These are phyloP conservation scores for Cinclus mexicanus DNA, from an alignment of 2,113 vertebrate species.

Conservation along the genomic window DNA sequence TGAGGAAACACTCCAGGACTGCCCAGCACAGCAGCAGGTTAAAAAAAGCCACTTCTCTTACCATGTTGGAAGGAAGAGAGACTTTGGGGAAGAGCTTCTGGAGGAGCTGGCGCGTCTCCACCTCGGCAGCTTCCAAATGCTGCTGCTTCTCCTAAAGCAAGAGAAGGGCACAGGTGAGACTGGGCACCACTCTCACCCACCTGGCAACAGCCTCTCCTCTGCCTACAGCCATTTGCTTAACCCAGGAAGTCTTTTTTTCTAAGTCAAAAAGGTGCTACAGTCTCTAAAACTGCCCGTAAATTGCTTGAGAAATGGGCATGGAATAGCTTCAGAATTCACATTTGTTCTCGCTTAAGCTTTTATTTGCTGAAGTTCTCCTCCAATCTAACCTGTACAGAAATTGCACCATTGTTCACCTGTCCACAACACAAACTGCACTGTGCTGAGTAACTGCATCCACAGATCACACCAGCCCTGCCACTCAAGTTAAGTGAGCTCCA, in stretches of 20 bases:
- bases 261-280: neutral
- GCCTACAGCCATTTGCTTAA: neutral
- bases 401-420: neutral
- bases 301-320: neutral
- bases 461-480: neutral
- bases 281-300: neutral
- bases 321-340: neutral
- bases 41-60: slow-evolving; percentile 48
- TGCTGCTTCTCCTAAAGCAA: slow-evolving; percentile 85
- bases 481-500: neutral
- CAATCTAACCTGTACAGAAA: neutral
- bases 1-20: neutral
- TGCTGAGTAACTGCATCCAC: neutral
- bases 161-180: neutral
- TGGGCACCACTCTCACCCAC: fast-evolving
- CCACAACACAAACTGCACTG: neutral
- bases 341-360: neutral
- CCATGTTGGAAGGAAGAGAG: slow-evolving; percentile 83
- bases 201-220: neutral
- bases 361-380: neutral
- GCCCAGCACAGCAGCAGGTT: neutral
- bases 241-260: neutral
- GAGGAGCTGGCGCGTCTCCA: slow-evolving; percentile 84
- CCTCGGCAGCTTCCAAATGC: slow-evolving; percentile 78
- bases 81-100: slow-evolving; percentile 90